Percentiles rank a stretch among this genome's conserved stretches.
phyloP scores from a whole-genome alignment of 2,797 vertebrate genomes.

The Phaenicophaeus curvirostris region DNA sequence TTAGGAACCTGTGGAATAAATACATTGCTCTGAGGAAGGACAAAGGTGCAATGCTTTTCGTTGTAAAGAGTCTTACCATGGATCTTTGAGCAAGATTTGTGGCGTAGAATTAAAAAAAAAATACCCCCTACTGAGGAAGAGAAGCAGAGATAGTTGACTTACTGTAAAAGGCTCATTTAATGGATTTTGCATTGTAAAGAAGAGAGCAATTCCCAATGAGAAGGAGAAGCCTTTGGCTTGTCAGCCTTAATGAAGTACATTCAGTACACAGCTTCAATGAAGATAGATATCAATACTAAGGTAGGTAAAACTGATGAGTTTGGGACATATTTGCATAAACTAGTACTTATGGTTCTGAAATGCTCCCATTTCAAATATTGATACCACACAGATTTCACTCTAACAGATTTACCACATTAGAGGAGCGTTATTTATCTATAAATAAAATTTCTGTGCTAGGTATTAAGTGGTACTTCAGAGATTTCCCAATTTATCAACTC shows the following conservation, averaged over 20 bases:
- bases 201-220: conserved; percentile 35
- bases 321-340: conserved; percentile 59
- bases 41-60: background rate
- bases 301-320: conserved; percentile 51
- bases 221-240: conserved; percentile 38
- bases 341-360: conserved; percentile 13
- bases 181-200: conserved; percentile 42
- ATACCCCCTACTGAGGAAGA: background rate
- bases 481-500: conserved; percentile 18
- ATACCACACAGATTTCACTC: background rate
- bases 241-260: conserved; percentile 44
- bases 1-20: background rate
- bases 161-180: conserved; percentile 42
- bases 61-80: background rate
- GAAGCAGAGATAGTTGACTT: conserved; percentile 4
- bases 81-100: conserved; percentile 31
- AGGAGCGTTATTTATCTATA: conserved; percentile 25
- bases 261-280: conserved; percentile 18
- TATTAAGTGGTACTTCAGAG: conserved; percentile 10
- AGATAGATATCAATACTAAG: conserved; percentile 54
- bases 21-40: background rate
- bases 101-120: background rate
- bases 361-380: conserved; percentile 1
- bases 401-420: conserved; percentile 11
- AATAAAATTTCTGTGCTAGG: conserved; percentile 8